A percentile compares a stretch with the other conserved stretches of the same genome.
Conservation (phyloP, 92 coral and sea anemone genomes). For the Anthopleura xanthogrammica region DNA sequence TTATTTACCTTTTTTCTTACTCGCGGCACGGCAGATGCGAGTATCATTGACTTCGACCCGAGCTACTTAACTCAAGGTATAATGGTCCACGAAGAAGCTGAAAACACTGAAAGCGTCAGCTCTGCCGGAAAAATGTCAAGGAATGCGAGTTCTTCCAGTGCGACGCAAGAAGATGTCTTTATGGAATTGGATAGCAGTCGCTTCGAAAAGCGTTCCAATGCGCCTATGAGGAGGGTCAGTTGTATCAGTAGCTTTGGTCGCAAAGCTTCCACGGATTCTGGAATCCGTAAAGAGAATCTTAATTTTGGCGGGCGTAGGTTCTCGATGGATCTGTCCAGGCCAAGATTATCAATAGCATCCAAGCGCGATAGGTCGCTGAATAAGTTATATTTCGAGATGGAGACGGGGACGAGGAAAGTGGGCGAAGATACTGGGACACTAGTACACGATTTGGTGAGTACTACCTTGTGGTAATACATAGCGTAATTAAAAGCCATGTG, state of each 20-base stretch:
- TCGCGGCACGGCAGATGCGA: slow-evolving; percentile 17
- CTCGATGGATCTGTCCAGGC: slow-evolving; percentile 32
- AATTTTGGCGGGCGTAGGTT: slow-evolving; percentile 28
- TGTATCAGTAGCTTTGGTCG: slow-evolving; percentile 34
- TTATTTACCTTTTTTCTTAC: slow-evolving; percentile 28
- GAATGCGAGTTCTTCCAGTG: slow-evolving; percentile 19
- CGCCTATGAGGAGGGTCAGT: slow-evolving; percentile 19
- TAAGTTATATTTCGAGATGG: slow-evolving; percentile 42
- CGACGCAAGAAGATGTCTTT: slow-evolving; percentile 28
- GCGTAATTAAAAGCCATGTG: not conserved
- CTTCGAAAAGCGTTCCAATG: slow-evolving; percentile 14
- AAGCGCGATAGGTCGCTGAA: slow-evolving; percentile 30
- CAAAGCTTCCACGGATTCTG: not conserved
- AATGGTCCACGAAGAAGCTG: slow-evolving; percentile 33
- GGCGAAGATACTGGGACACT: slow-evolving; percentile 60
- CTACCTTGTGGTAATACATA: not conserved
- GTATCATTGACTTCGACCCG: slow-evolving; percentile 2
- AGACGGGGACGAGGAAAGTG: slow-evolving; percentile 56
- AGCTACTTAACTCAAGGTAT: not conserved
- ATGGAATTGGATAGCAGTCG: slow-evolving; percentile 29
- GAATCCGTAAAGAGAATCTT: slow-evolving; percentile 15
- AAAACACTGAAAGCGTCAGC: slow-evolving; percentile 7
- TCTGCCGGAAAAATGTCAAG: slow-evolving; percentile 6
- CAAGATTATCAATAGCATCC: slow-evolving; percentile 48
- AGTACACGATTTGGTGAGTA: slow-evolving; percentile 65